Base-by-base conservation (phyloP, 2,888 invertebrate species). In the Leptodirus hochenwartii region DNA sequence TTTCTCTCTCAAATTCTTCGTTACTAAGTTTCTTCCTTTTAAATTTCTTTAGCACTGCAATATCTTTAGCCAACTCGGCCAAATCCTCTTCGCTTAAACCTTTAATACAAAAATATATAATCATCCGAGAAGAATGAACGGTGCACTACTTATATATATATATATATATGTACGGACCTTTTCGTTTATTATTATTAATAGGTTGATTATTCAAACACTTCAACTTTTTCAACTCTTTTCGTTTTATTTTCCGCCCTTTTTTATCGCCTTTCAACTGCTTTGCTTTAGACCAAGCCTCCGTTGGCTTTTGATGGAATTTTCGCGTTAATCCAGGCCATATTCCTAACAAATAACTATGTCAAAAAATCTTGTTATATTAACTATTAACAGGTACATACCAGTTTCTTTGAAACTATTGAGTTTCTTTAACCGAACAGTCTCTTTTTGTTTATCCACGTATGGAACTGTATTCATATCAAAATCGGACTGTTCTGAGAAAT, bases 11-110 rank as follows among this genome's bases (percentile, higher is more conserved):
- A 42, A 66, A 75, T 42, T 76, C 69, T 38, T 71, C 69, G 30
- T 70, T 59, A 0, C 62, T 61, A 15, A 76, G 74, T 51, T 88
- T 88, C 42, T 80, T 74, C 45, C 72, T 80, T 50, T 87, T 90
- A 1, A 85, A 57, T 44, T 81, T 85, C 50, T 88, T 91, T 35
- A 88, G 68, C 14, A 90, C 58, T 4, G 78, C 69, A 27, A 84
- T 70, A 48, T 93, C 90, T 31, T 68, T 73, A 5, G 75, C 75
- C 27, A 87, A 46, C 45, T 85, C 82, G 16, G 69, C 67, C 15
- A 82, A 47, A 44, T 87, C 84, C 38, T 78, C 75, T 42, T 76
- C 66, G 3, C 66, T 70, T 20, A 74, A 64, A 40, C 64, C 57
- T 39, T 25, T 29, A 40, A 39, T 31, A 24, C 20, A 20, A 20